phyloP scores from a whole-genome alignment of 2,888 invertebrate species.

The Steinernema hermaphroditum region DNA sequence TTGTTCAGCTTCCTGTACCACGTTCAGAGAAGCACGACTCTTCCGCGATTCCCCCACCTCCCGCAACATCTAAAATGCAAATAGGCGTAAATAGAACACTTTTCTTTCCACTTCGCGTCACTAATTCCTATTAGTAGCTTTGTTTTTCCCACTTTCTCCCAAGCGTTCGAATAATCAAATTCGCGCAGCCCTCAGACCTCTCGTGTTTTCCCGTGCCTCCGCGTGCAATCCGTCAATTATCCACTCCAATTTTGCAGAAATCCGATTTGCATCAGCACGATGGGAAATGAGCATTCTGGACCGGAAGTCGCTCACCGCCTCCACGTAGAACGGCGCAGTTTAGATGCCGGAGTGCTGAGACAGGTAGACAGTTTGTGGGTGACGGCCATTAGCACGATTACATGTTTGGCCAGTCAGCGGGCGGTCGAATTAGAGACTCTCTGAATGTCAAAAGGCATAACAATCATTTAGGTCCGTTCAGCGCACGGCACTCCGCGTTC shows the following conservation, averaged over 20 bases:
- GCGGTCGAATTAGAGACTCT: neutral
- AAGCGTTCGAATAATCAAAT: too few relatives aligned
- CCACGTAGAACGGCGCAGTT: conserved; percentile 6
- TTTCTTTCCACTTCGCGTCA: too few relatives aligned
- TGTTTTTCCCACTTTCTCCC: too few relatives aligned
- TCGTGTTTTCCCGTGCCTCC: too few relatives aligned
- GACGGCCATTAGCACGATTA: neutral
- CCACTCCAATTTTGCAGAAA: neutral
- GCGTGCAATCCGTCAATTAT: too few relatives aligned
- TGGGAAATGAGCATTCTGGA: conserved; percentile 1
- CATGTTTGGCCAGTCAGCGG: neutral
- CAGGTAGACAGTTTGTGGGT: neutral
- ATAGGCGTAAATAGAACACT: too few relatives aligned
- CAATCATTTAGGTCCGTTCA: neutral
- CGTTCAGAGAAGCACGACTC: too few relatives aligned
- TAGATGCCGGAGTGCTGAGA: neutral
- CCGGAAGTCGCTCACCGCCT: neutral
- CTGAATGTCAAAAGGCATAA: neutral
- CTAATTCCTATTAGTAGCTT: too few relatives aligned
- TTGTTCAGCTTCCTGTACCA: too few relatives aligned
- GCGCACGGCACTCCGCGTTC: conserved; percentile 7
- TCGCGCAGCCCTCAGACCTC: too few relatives aligned
- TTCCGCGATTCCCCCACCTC: too few relatives aligned
- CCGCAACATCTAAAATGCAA: too few relatives aligned
- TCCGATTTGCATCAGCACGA: neutral